phyloP scores from a whole-genome alignment of 2,113 vertebrate species.

The Paracanthobrama guichenoti region DNA sequence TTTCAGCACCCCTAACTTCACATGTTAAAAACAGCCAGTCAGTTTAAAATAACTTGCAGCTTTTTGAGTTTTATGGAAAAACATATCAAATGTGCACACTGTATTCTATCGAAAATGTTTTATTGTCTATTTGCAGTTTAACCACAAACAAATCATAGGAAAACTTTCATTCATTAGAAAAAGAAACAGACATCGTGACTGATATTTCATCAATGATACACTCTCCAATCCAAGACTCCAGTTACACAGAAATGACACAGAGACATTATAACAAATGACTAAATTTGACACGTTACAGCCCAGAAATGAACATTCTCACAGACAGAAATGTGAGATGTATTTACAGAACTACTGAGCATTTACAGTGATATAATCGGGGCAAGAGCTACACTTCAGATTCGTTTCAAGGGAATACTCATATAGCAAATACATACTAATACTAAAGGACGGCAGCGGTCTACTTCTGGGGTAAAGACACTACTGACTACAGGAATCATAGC shows the following conservation, averaged over 20 bases:
- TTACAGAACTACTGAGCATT: neutral
- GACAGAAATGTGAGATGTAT: neutral
- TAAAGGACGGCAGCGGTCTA: neutral
- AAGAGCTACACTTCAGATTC: neutral
- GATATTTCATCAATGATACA: constrained; percentile 4
- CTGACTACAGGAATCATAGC: neutral
- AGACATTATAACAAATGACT: neutral
- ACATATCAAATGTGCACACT: neutral
- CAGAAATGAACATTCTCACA: neutral
- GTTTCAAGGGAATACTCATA: neutral
- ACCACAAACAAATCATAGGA: constrained; percentile 4
- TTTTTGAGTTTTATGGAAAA: neutral
- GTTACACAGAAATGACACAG: neutral
- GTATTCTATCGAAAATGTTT: constrained; percentile 20
- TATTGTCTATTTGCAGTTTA: constrained; percentile 41
- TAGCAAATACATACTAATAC: neutral
- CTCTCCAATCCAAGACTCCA: constrained; percentile 1
- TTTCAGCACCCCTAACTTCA: neutral
- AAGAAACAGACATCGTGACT: neutral
- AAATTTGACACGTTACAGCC: neutral
- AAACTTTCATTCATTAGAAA: neutral
- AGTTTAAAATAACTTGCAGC: neutral
- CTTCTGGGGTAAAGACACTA: neutral
- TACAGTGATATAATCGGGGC: neutral
- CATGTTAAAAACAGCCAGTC: neutral